Evolutionary conservation across 2,888 invertebrate genomes (phyloP).

Genomic region (Mesorhabditis sp.): DNA sequence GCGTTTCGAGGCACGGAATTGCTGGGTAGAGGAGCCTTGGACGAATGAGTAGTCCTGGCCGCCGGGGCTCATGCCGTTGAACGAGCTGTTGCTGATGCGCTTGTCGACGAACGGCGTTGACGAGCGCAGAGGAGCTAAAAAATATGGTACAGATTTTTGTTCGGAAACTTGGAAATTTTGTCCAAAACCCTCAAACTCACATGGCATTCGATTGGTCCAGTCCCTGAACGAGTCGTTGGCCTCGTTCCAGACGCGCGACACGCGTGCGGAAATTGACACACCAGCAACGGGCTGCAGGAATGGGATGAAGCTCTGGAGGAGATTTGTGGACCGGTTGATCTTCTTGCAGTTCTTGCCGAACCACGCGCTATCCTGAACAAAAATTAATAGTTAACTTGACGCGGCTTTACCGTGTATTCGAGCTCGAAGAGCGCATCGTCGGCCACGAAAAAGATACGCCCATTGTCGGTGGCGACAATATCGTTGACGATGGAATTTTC

Average conservation of each 20-base stretch:
- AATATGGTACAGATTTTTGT: conserved; percentile 9
- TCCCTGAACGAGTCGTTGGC: conserved; percentile 14
- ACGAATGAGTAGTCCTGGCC: neutral
- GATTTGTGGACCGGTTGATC: conserved; percentile 77
- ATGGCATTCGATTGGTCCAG: conserved; percentile 30
- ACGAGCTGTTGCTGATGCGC: neutral
- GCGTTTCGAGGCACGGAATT: conserved; percentile 70
- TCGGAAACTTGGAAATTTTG: neutral
- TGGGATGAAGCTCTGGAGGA: conserved; percentile 29
- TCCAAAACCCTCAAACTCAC: conserved; percentile 9
- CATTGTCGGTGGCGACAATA: conserved; percentile 76
- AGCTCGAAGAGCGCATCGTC: conserved; percentile 94
- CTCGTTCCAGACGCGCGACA: neutral
- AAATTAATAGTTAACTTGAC: neutral
- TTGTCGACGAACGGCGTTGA: conserved; percentile 29
- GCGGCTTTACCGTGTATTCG: conserved; percentile 73
- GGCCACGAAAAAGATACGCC: conserved; percentile 88
- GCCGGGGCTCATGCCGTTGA: neutral
- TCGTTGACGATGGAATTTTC: conserved; percentile 47
- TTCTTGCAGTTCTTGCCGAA: conserved; percentile 81
- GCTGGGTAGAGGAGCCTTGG: neutral
- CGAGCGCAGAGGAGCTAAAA: conserved; percentile 33
- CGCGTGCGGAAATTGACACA: conserved; percentile 17
- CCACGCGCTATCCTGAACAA: conserved; percentile 20
- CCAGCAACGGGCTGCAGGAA: conserved; percentile 24